phyloP scores from a whole-genome alignment of 2,888 invertebrate species.

The Plebejus anna region DNA sequence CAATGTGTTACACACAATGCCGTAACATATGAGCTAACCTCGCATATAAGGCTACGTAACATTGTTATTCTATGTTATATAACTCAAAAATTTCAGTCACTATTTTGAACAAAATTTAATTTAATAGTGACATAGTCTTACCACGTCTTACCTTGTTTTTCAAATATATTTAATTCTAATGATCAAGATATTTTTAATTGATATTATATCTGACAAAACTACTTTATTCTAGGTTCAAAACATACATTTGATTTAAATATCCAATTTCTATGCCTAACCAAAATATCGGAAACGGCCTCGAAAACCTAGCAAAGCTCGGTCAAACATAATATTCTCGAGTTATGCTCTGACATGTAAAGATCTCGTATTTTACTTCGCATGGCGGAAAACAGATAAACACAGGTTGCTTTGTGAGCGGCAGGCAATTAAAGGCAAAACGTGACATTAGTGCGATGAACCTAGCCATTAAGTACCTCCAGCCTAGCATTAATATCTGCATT shows the following conservation, averaged over 20 bases:
- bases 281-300: background rate
- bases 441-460: conserved; percentile 74
- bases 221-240: background rate
- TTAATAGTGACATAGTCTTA: background rate
- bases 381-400: conserved; percentile 62
- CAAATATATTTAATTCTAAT: too few species aligned
- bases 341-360: background rate
- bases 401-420: conserved; percentile 59
- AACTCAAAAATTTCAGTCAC: conserved; percentile 37
- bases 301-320: background rate
- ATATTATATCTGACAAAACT: background rate
- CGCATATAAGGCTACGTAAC: conserved; percentile 35
- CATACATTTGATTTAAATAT: background rate
- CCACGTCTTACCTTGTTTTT: too few species aligned
- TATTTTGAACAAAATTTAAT: background rate
- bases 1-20: conserved; percentile 70
- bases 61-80: conserved; percentile 53
- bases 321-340: background rate
- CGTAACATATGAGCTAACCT: conserved; percentile 56
- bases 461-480: conserved; percentile 65
- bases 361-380: conserved; percentile 38
- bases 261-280: too few species aligned
- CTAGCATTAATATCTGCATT: conserved; percentile 76
- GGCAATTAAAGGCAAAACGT: conserved; percentile 76
- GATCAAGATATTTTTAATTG: too few species aligned